Percentiles rank a stretch among this genome's conserved stretches.
These are phyloP conservation scores for Ennomos erosarius DNA, from an alignment of 2,888 invertebrate genomes.

Conservation along the genomic window DNA sequence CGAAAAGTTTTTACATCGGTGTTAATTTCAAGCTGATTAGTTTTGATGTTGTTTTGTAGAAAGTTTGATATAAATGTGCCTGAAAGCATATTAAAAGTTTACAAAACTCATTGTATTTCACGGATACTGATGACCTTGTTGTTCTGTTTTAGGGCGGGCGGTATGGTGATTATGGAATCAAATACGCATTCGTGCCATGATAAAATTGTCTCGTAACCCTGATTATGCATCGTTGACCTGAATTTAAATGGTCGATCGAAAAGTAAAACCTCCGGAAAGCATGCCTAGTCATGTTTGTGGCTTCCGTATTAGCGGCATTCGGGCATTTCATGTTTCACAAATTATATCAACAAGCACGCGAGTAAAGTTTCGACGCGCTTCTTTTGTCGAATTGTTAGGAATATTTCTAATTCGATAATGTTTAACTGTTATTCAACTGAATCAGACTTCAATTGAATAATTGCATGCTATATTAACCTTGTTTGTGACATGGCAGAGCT, in stretches of 20 bases:
- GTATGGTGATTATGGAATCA: conserved; percentile 10
- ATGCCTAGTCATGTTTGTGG: conserved; percentile 34
- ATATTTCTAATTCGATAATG: neutral
- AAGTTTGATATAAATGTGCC: conserved; percentile 87
- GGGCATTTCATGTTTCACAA: conserved; percentile 44
- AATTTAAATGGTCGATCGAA: conserved; percentile 38
- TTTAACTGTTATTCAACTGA: too few relatives aligned
- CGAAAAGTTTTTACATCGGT: conserved; percentile 87
- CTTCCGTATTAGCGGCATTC: conserved; percentile 39
- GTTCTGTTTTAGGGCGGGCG: conserved; percentile 7
- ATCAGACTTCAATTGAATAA: too few relatives aligned
- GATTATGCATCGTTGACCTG: conserved; percentile 46
- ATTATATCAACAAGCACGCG: conserved; percentile 50
- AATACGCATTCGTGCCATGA: conserved; percentile 27
- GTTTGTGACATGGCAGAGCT: too few relatives aligned
- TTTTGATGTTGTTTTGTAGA: conserved; percentile 87
- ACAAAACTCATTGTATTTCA: conserved; percentile 13
- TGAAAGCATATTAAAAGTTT: conserved; percentile 49
- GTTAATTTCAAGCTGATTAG: conserved; percentile 88
- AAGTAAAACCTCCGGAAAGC: conserved; percentile 34
- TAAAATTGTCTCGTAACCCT: conserved; percentile 23
- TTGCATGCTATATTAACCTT: neutral
- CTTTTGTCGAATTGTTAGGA: conserved; percentile 24
- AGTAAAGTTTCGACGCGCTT: conserved; percentile 31
- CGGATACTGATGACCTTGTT: conserved; percentile 18